These are phyloP conservation scores for Macrophya alboannulata DNA, from an alignment of 2,888 invertebrate species.

Conservation along the genomic window DNA sequence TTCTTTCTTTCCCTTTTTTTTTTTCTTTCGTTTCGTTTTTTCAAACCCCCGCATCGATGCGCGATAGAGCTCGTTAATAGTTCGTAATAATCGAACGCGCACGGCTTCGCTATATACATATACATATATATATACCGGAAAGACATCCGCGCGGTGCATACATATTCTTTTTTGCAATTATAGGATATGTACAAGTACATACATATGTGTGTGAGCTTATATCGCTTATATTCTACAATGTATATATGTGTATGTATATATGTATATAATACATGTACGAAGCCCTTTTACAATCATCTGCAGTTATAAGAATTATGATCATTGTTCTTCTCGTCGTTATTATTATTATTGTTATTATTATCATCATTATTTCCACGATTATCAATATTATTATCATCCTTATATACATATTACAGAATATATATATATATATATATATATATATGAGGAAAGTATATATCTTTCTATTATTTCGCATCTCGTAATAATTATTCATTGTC, in stretches of 20 bases:
- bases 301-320: neutral
- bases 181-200: too few species aligned
- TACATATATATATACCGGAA: neutral
- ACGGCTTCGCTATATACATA: neutral
- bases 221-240: slow-evolving; percentile 11
- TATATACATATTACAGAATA: too few species aligned
- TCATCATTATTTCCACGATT: neutral
- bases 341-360: neutral
- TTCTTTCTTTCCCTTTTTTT: too few species aligned
- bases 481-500: neutral
- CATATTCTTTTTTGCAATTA: slow-evolving; percentile 13
- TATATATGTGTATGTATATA: neutral
- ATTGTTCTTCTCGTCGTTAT: neutral
- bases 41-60: neutral
- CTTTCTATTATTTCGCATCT: neutral
- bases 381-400: neutral
- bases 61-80: neutral
- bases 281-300: neutral
- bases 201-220: too few species aligned
- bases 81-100: slow-evolving; percentile 23
- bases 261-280: neutral
- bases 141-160: slow-evolving; percentile 34
- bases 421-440: too few species aligned
- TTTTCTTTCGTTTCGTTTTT: neutral
- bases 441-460: neutral